A percentile compares a stretch with the other conserved stretches of the same genome.
Evolutionary conservation across 2,888 invertebrate genomes (phyloP).

Genomic region (Torymus texanus): DNA sequence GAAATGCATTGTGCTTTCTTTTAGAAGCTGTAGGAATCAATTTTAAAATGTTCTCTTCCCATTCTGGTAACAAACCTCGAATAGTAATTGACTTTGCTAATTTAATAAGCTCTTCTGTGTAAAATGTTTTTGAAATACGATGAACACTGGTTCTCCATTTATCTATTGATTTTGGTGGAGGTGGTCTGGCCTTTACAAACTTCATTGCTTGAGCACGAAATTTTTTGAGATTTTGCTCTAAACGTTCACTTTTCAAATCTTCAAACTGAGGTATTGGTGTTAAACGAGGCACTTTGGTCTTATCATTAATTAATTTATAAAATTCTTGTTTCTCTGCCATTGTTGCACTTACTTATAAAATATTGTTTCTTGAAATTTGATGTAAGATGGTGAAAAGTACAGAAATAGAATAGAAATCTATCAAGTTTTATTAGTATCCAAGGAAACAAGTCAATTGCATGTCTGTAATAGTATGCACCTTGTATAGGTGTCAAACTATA

Average conservation of each 20-base stretch:
- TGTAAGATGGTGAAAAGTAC: conserved; percentile 48
- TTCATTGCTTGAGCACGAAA: conserved; percentile 53
- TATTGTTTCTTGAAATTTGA: conserved; percentile 37
- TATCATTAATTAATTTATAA: conserved; percentile 56
- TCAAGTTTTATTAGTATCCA: conserved; percentile 56
- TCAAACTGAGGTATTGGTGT: conserved; percentile 50
- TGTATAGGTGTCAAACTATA: conserved; percentile 2
- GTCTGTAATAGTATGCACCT: conserved; percentile 39
- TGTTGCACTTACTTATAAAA: conserved; percentile 13
- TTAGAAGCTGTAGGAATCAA: conserved; percentile 61
- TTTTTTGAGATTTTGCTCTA: conserved; percentile 50
- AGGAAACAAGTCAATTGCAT: conserved; percentile 53
- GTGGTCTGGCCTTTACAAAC: conserved; percentile 48
- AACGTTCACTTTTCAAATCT: conserved; percentile 25
- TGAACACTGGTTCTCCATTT: conserved; percentile 54
- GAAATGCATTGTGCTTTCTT: conserved; percentile 59
- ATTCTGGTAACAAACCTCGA: conserved; percentile 62
- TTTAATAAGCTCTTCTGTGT: conserved; percentile 52
- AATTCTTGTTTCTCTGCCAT: conserved; percentile 56
- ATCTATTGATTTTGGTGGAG: conserved; percentile 39
- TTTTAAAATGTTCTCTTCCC: conserved; percentile 67
- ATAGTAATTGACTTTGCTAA: conserved; percentile 47
- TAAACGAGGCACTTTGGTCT: conserved; percentile 53
- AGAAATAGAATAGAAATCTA: conserved; percentile 50
- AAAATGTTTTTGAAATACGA: conserved; percentile 47